Percentiles rank a stretch among this genome's conserved stretches.
Evolutionary conservation across 2,113 vertebrate genomes (phyloP).

Genomic region (Mandrillus leucophaeus): DNA sequence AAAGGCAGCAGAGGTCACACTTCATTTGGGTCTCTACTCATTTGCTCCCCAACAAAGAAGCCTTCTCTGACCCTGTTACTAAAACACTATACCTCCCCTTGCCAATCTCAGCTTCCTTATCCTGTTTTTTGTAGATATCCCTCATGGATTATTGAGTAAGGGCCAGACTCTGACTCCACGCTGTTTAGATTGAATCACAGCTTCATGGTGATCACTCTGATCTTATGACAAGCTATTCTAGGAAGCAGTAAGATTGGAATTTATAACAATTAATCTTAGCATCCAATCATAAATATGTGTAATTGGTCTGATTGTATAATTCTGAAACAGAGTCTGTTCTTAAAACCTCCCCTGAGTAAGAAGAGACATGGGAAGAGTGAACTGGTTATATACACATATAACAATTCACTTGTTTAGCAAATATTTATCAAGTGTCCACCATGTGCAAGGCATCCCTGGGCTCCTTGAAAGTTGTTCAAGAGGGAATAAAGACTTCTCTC

Average conservation of each 20-base stretch:
- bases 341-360: not conserved
- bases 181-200: not conserved
- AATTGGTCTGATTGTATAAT: not conserved
- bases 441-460: not conserved
- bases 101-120: not conserved
- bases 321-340: not conserved
- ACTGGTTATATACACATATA: not conserved
- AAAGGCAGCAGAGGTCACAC: not conserved
- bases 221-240: not conserved
- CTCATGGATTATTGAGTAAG: not conserved
- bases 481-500: not conserved
- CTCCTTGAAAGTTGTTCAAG: not conserved
- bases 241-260: not conserved
- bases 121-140: not conserved
- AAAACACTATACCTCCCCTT: not conserved
- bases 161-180: too few species aligned
- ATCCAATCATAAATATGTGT: not conserved
- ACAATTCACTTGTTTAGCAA: not conserved
- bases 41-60: rapidly evolving
- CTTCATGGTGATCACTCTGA: not conserved
- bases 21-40: not conserved
- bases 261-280: not conserved
- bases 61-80: not conserved
- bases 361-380: not conserved
- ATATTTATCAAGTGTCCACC: not conserved